Evolutionary conservation across 2,113 vertebrate species (phyloP), one percentile per base, ranked within the genome.

Genomic region (Erythrocebus patas): DNA sequence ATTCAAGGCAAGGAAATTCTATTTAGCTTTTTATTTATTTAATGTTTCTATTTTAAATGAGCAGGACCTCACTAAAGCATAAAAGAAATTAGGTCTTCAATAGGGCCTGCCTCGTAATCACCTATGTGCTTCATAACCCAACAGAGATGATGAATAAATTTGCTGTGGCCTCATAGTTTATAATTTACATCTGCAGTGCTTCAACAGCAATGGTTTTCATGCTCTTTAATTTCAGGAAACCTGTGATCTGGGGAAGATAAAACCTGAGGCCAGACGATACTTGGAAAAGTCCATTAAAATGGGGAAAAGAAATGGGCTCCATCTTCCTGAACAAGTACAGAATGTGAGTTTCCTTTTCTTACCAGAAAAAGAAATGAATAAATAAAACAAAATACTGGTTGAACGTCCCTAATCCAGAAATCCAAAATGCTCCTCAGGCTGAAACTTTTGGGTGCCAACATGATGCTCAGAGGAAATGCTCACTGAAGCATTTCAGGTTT

Each of bases 241-340:
- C 76, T 98, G 97, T 12, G 68, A 98, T 95, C 97, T 98, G 93
- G 98, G 98, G 87, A 97, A 98, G 90, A 72, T 99, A 94, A 99
- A 98, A 68, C 98, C 99, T 66, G 99, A 99, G 98, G 99, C 99
- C 86, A 99, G 98, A 94, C 96, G 99, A 7, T 99, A 99, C 66
- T 96, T 99, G 94, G 99, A 99, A 92, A 99, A 99, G 96, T 99
- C 99, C 0, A 97, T 99, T 83, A 99, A 99, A 97, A 98, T 99
- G 96, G 99, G 99, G 16, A 99, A 98, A 98, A 98, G 99, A 83
- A 99, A 99, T 0, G 99, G 99, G 88, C 98, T 99, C 85, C 99
- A 99, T 98, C 99, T 99, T 98, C 99, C 99, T 48, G 97, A 98
- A 96, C 99, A 99, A 96, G 98, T 99, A 52, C 99, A 99, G 96